Conservation (phyloP, 2,888 invertebrate species). For the Pterostichus niger region DNA sequence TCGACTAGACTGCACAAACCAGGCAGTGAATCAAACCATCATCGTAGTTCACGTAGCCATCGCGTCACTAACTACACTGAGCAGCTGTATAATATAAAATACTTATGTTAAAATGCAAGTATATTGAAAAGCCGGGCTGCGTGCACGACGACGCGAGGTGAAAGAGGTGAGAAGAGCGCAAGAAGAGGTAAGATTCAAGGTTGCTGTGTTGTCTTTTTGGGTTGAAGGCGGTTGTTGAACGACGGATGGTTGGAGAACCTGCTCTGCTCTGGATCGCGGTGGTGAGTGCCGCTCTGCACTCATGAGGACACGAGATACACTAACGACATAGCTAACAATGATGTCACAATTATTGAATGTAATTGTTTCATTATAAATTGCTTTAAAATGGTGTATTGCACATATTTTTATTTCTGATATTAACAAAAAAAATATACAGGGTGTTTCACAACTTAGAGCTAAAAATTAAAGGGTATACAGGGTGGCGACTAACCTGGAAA, state of each 20-base stretch:
- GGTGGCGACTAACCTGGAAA: too few relatives aligned
- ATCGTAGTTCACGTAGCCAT: not conserved
- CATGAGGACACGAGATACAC: slow-evolving; percentile 8
- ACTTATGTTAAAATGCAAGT: slow-evolving; percentile 68
- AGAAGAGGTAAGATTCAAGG: slow-evolving; percentile 58
- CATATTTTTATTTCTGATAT: not conserved
- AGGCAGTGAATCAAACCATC: not conserved
- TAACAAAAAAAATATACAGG: too few relatives aligned
- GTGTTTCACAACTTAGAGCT: too few relatives aligned
- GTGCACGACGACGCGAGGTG: slow-evolving; percentile 12
- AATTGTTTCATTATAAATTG: slow-evolving; percentile 62
- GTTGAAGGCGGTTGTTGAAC: slow-evolving; percentile 56
- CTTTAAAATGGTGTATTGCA: slow-evolving; percentile 47
- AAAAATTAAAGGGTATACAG: too few relatives aligned
- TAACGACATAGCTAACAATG: slow-evolving; percentile 62
- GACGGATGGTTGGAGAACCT: slow-evolving; percentile 23
- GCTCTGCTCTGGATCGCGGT: slow-evolving; percentile 1
- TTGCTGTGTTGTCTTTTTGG: slow-evolving; percentile 62
- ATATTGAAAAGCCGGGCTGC: slow-evolving; percentile 53
- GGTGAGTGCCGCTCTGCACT: slow-evolving; percentile 1
- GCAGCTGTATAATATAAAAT: slow-evolving; percentile 67
- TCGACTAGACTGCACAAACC: slow-evolving; percentile 39
- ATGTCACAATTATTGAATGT: slow-evolving; percentile 59
- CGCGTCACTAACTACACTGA: slow-evolving; percentile 54
- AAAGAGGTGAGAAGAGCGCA: slow-evolving; percentile 5